These are phyloP conservation scores for Ophioderma brevispina DNA, from an alignment of 35 echinoderm and acorn worm species.

Conservation along the genomic window DNA sequence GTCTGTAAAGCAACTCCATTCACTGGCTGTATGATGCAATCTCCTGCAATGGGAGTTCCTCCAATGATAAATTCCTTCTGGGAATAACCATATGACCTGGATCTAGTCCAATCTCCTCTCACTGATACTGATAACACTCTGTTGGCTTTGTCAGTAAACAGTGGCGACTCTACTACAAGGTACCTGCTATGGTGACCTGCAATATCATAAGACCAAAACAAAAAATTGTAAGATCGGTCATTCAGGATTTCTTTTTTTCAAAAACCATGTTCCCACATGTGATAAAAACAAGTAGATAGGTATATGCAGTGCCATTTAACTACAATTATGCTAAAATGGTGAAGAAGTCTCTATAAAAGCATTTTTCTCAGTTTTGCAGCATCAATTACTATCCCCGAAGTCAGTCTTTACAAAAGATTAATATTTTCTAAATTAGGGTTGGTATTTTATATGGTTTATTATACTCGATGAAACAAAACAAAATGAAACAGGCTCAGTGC, in stretches of 20 bases:
- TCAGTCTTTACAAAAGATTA: too few relatives aligned
- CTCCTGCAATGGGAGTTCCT: not conserved
- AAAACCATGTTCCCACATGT: too few relatives aligned
- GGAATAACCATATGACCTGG: not conserved
- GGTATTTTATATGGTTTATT: too few relatives aligned
- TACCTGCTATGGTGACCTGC: slow-evolving; percentile 20
- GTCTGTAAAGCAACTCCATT: slow-evolving; percentile 51
- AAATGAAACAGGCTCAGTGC: too few relatives aligned
- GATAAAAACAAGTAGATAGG: too few relatives aligned
- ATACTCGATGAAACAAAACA: too few relatives aligned
- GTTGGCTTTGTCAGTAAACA: not conserved
- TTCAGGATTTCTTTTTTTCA: not conserved
- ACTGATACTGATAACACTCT: not conserved
- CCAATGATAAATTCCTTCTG: slow-evolving; percentile 16
- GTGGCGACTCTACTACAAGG: slow-evolving; percentile 19
- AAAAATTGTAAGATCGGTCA: not conserved
- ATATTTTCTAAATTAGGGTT: too few relatives aligned
- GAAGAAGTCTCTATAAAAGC: too few relatives aligned
- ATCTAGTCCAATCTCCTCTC: not conserved
- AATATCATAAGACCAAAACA: not conserved
- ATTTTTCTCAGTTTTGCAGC: too few relatives aligned
- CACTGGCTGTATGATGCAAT: slow-evolving; percentile 32
- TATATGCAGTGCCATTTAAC: too few relatives aligned
- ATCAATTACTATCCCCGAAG: too few relatives aligned
- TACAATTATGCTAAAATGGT: too few relatives aligned